A percentile compares a stretch with the other conserved stretches of the same genome.
phyloP scores from a whole-genome alignment of 2,797 vertebrate species.

The Jordanella pulchra region DNA sequence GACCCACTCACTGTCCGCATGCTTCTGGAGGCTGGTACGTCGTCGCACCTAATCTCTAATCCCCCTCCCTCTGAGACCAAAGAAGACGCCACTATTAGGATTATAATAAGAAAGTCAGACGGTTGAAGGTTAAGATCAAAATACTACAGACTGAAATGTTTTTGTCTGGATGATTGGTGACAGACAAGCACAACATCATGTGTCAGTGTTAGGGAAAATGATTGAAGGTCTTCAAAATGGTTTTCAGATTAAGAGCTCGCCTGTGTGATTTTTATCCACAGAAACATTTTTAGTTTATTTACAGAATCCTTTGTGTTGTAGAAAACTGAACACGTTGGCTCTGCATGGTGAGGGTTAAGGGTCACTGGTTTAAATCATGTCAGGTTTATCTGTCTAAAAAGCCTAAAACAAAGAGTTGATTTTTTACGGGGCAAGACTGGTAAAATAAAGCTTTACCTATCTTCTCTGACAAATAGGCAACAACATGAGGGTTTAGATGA shows the following conservation, averaged over 20 bases:
- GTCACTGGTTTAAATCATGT: background rate
- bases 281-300: background rate
- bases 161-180: too few relatives aligned
- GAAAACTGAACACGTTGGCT: background rate
- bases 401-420: background rate
- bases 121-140: background rate
- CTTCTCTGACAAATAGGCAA: background rate
- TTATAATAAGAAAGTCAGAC: background rate
- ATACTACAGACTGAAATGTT: too few relatives aligned
- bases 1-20: constrained; percentile 81
- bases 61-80: background rate
- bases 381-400: background rate
- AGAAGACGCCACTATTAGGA: background rate
- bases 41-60: background rate
- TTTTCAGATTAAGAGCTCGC: too few relatives aligned
- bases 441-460: background rate
- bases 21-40: constrained; percentile 83
- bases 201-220: background rate
- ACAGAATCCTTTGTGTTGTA: background rate
- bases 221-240: too few relatives aligned
- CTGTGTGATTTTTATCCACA: background rate
- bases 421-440: background rate
- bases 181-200: too few relatives aligned
- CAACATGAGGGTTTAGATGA: background rate
- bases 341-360: too few relatives aligned